Evolutionary conservation across 2,113 vertebrate species (phyloP), one percentile per base, ranked within the genome.

Genomic region (Dicaeum eximium): DNA sequence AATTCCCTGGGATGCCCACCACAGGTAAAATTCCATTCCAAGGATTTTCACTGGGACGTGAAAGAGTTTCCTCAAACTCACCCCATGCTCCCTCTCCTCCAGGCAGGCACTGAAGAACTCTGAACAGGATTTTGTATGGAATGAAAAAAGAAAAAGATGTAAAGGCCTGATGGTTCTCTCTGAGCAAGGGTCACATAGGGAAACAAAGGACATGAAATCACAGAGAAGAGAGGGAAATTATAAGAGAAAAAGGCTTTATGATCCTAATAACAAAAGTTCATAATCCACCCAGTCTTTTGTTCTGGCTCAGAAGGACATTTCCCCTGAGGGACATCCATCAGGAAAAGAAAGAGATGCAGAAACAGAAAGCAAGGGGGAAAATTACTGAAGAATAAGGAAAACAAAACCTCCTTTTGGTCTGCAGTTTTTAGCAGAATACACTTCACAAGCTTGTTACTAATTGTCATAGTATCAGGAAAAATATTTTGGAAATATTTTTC

Each of bases 41-140:
- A 15, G 61, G 80, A 83, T 86, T 92, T 93, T 93, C 69, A 48
- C 3, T 48, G 79, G 85, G 64, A 94, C 31, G 88, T 92, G 51
- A 92, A 92, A 93, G 57, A 30, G 60, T 88, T 95, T 80, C 42
- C 87, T 94, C 82, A 85, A 87, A 71, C 6, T 91, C 40, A 80
- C 16, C 38, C 65, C 33, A 1, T 58, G 73, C 73, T 86, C 54
- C 44, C 86, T 91, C 62, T 91, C 84, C 91, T 83, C 67, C 37
- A 11, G 86, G 67, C 48, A 91, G 70, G 47, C 51, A 78, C 77
- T 83, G 80, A 96, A 74, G 83, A 73, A 60, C 44, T 81, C 89
- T 87, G 77, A 84, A 89, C 50, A 80, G 60, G 91, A 87, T 90
- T 95, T 93, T 92, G 58, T 45, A 65, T 48, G 67, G 88, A 80